Base-by-base conservation (phyloP, 2,797 vertebrate genomes). In the Alosa sapidissima region DNA sequence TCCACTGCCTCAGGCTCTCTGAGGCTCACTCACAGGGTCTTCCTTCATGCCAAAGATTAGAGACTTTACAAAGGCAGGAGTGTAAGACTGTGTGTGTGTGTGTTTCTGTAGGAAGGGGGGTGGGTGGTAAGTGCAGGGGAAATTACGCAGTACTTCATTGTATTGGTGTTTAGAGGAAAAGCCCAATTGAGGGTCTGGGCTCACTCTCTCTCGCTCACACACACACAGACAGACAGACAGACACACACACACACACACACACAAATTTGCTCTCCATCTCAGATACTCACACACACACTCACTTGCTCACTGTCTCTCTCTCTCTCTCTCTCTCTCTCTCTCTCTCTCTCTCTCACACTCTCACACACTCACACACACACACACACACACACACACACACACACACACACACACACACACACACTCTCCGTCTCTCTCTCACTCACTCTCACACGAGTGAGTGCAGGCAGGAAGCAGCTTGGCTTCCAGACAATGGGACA, bases 401-500 rank as follows among this genome's bases (percentile, higher is more conserved):
- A 28, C 24, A 28, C 60, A 10, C 60, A 24, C 60, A 10, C n/a
- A 24, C 60, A 5, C 55, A 19, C 19, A 58, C 58, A 60, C 58
- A 60, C 58, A 60, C 21, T 6, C 6, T 60, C 55, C 21, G 19
- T 60, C 55, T 60, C 55, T 47, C 93, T 92, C 90, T 85, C 87
- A 83, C 55, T 0, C 88, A 90, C 91, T 91, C 93, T 92, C 90
- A 91, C 90, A 91, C 89, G 90, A 91, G 88, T 90, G 88, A 89
- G 91, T 90, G 89, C 89, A 88, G 90, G 85, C 94, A 95, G 95
- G 95, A 96, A 95, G 94, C 95, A 95, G 94, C 94, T 94, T 94
- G 94, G 94, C 93, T 93, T 91, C 89, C 90, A 93, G 93, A 96
- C 95, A 95, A 96, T 96, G 93, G 94, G 92, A 93, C 92, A 95